Evolutionary conservation across 2,797 vertebrate species (phyloP).

Genomic region (Paratrypauchen microcephalus): DNA sequence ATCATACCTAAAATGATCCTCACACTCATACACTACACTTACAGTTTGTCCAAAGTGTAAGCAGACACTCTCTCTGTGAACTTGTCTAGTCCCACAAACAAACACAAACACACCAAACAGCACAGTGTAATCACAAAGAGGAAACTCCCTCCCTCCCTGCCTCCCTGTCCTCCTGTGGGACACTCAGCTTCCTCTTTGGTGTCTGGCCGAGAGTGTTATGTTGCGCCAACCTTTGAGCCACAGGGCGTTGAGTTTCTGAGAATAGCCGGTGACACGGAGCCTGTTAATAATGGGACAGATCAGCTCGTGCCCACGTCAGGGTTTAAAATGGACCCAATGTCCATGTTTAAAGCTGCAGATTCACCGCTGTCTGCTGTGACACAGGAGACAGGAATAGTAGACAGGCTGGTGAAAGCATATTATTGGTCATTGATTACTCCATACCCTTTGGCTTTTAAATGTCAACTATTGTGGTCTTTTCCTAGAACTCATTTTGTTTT

Average conservation of each 20-base stretch:
- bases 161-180: constrained; percentile 26
- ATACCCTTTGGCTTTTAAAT: constrained; percentile 37
- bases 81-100: background rate
- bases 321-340: constrained; percentile 46
- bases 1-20: no score
- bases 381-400: constrained; percentile 48
- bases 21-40: background rate
- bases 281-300: constrained; percentile 53
- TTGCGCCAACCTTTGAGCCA: constrained; percentile 42
- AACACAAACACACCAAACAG: constrained; percentile 20
- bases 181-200: constrained; percentile 26
- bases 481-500: background rate
- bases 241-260: constrained; percentile 37
- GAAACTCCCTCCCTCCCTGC: constrained; percentile 29
- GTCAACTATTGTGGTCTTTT: background rate
- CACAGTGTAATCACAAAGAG: background rate
- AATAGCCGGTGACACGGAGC: constrained; percentile 54
- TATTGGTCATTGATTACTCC: constrained; percentile 13
- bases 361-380: constrained; percentile 43
- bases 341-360: constrained; percentile 25
- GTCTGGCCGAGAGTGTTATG: constrained; percentile 21
- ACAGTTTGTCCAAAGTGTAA: background rate
- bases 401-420: constrained; percentile 1
- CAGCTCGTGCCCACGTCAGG: constrained; percentile 14
- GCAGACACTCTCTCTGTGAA: background rate